Evolutionary conservation across 2,113 vertebrate genomes (phyloP).

Genomic region (Mola mola): DNA sequence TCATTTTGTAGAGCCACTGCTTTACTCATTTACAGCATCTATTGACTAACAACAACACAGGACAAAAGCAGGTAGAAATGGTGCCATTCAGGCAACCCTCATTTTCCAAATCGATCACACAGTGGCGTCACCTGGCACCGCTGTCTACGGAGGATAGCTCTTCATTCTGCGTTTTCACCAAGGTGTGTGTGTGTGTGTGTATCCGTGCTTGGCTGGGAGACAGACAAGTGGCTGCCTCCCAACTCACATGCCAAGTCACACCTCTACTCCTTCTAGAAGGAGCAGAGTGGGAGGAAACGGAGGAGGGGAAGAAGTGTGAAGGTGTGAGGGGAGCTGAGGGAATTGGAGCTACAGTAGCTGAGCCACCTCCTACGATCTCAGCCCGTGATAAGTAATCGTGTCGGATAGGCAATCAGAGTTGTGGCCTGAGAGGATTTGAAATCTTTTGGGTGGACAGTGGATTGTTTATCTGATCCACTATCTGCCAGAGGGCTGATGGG

Average conservation of each 20-base stretch:
- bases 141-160: no score
- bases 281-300: conserved; percentile 19
- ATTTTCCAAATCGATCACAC: no score
- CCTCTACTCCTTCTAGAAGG: no score
- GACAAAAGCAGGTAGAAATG: no score
- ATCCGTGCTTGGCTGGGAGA: conserved; percentile 1
- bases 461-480: conserved; percentile 35
- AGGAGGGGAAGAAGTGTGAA: conserved; percentile 10
- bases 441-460: conserved; percentile 26
- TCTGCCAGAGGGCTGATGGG: conserved; percentile 27
- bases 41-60: background rate
- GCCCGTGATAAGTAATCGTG: conserved; percentile 41
- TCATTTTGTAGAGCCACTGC: background rate
- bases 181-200: background rate
- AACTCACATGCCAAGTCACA: conserved; percentile 45
- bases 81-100: no score
- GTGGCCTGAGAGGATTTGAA: conserved; percentile 40
- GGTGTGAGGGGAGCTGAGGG: conserved; percentile 30
- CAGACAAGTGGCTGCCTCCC: conserved; percentile 36
- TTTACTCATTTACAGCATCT: background rate
- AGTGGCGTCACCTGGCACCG: no score
- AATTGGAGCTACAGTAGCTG: conserved; percentile 40
- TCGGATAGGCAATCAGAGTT: conserved; percentile 59
- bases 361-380: conserved; percentile 49
- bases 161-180: no score